A percentile compares a stretch with the other conserved stretches of the same genome.
phyloP scores from a whole-genome alignment of 1,140 invertebrate genomes.

The Liolophura sinensis region DNA sequence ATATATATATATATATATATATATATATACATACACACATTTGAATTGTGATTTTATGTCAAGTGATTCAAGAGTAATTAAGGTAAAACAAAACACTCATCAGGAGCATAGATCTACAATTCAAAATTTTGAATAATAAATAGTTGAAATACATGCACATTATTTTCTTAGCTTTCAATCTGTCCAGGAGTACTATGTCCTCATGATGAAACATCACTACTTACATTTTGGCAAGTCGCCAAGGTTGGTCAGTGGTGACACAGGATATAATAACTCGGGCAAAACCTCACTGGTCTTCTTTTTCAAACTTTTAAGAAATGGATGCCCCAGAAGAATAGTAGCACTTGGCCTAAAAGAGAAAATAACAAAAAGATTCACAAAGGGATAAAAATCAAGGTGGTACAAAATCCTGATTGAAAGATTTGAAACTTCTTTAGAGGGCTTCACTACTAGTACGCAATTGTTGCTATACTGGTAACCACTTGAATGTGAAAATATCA shows the following conservation, averaged over 20 bases:
- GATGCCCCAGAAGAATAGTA: conserved; percentile 67
- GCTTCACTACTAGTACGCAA: background rate
- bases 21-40: no score
- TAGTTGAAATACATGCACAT: no score
- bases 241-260: conserved; percentile 63
- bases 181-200: no score
- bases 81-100: no score
- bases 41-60: no score
- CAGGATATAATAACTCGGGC: conserved; percentile 62
- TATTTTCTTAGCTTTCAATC: no score
- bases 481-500: background rate
- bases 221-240: conserved; percentile 36
- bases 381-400: conserved; percentile 1
- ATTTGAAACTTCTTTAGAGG: background rate
- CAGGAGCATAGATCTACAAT: no score
- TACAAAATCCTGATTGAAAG: background rate
- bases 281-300: conserved; percentile 48
- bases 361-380: conserved; percentile 9
- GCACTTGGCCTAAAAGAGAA: conserved; percentile 45
- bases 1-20: no score
- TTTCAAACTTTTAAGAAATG: conserved; percentile 71
- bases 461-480: background rate
- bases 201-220: no score
- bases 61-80: no score
- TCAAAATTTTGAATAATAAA: no score